Percentiles rank a stretch among this genome's conserved stretches.
phyloP scores from a whole-genome alignment of 1,140 invertebrate genomes.

The Drosophila nigromelanica region DNA sequence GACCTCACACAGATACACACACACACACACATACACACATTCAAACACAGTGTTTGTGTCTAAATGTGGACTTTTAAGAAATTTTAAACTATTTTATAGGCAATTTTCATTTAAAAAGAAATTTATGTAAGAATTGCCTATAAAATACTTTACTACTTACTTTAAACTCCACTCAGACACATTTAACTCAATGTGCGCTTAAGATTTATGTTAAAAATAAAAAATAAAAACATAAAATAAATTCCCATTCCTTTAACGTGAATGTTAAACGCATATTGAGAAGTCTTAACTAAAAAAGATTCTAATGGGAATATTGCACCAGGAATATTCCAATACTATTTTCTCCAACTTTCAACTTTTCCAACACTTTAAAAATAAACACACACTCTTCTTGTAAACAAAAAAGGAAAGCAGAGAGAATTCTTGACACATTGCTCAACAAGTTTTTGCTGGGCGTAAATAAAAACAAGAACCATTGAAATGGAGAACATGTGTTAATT shows the following conservation, averaged over 20 bases:
- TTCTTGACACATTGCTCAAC: conserved; percentile 70
- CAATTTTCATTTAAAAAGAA: conserved; percentile 5
- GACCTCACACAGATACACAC: background rate
- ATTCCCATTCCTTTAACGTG: conserved; percentile 39
- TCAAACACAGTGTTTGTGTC: conserved; percentile 3
- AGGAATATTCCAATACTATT: conserved; percentile 3
- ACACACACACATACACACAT: conserved; percentile 1
- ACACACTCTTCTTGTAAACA: conserved; percentile 22
- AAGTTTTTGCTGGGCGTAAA: conserved; percentile 65
- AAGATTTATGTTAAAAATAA: conserved; percentile 23
- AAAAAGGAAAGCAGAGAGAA: conserved; percentile 43
- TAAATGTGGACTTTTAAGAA: background rate
- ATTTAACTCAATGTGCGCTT: conserved; percentile 21
- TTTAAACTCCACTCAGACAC: conserved; percentile 9
- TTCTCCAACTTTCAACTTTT: conserved; percentile 23
- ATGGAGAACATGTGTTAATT: conserved; percentile 65
- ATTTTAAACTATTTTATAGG: background rate
- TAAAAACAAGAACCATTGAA: conserved; percentile 30
- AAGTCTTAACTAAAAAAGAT: conserved; percentile 12
- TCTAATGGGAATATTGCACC: conserved; percentile 9
- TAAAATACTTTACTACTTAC: background rate
- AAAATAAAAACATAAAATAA: conserved; percentile 2
- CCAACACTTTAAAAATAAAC: conserved; percentile 9
- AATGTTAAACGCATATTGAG: conserved; percentile 29
- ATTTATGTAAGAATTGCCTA: conserved; percentile 4